phyloP scores from a whole-genome alignment of 2,888 invertebrate genomes.

The Heliconius sara region DNA sequence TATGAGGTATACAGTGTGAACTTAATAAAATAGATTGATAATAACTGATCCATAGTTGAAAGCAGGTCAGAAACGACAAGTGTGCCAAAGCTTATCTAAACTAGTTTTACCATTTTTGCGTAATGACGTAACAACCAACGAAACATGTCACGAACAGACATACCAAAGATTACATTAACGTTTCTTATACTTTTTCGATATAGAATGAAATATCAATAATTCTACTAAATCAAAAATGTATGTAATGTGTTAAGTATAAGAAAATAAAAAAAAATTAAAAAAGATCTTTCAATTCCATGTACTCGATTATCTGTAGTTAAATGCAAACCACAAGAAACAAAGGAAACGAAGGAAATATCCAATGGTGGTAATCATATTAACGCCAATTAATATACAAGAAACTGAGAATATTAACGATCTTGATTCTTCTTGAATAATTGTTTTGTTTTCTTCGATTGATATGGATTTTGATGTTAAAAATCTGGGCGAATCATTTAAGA shows the following conservation, averaged over 20 bases:
- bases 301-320: background rate
- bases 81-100: background rate
- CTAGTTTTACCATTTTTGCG: background rate
- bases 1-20: background rate
- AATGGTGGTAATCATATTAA: conserved; percentile 14
- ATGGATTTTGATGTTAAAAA: background rate
- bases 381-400: conserved; percentile 22
- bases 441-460: background rate
- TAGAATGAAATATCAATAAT: no score
- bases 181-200: no score
- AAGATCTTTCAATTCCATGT: background rate
- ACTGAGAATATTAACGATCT: background rate
- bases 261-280: background rate
- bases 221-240: no score
- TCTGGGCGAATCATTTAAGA: background rate
- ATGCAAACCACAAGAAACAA: conserved; percentile 3
- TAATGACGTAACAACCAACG: background rate
- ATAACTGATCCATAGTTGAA: background rate
- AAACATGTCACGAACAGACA: background rate
- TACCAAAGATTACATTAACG: background rate
- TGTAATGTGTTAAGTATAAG: no score
- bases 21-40: background rate
- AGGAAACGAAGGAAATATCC: conserved; percentile 15
- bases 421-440: background rate
- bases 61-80: background rate